A percentile compares a stretch with the other conserved stretches of the same genome.
phyloP scores from a whole-genome alignment of 2,888 invertebrate genomes.

The Lumbricus terrestris region DNA sequence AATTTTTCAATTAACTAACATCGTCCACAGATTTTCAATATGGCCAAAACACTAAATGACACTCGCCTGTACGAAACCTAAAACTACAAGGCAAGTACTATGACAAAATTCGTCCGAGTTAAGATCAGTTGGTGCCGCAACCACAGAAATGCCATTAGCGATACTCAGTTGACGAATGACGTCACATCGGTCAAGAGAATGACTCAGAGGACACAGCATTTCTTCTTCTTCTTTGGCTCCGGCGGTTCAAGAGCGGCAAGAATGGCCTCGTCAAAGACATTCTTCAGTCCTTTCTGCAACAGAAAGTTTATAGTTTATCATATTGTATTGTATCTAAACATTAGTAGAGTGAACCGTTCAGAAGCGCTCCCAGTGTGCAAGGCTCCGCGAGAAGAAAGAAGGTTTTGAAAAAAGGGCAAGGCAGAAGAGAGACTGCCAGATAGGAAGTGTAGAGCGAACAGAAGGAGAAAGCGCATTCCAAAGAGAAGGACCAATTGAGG shows the following conservation, averaged over 20 bases:
- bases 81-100: background rate
- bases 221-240: slow-evolving; percentile 80
- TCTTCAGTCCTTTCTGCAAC: slow-evolving; percentile 87
- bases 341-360: no score
- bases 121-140: background rate
- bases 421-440: no score
- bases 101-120: background rate
- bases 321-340: no score
- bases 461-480: no score
- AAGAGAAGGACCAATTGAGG: no score
- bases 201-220: slow-evolving; percentile 53
- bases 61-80: background rate
- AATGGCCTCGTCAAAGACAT: slow-evolving; percentile 98
- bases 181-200: background rate
- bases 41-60: background rate
- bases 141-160: background rate
- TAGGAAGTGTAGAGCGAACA: no score
- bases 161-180: background rate
- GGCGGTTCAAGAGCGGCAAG: slow-evolving; percentile 96
- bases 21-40: background rate
- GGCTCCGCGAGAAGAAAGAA: no score
- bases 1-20: background rate
- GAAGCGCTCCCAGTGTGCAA: no score
- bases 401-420: no score
- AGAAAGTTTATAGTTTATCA: background rate